Base-by-base conservation (phyloP, 2,888 invertebrate genomes). In the Meghimatium bilineatum region DNA sequence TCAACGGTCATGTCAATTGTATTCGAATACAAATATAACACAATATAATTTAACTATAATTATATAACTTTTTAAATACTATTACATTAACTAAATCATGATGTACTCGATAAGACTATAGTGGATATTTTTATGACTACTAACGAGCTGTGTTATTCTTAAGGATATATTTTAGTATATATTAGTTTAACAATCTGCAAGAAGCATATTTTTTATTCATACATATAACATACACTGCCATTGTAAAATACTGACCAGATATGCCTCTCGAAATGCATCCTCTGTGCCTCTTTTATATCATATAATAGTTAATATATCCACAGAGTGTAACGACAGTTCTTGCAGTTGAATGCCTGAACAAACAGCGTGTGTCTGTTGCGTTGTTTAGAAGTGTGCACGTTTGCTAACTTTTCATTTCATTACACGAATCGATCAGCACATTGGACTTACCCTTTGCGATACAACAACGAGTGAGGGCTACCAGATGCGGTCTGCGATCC, bases 361-460 rank as follows among this genome's bases (percentile, higher is more conserved):
- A 12, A 29, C 17, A 17, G 23, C n/a, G 29, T 29, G 23, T 63
- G 1, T 63, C 14, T n/a, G 63, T 17, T 74, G 49, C 29, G n/a
- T n/a, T 26, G 44, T 49, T n/a, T 29, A 36, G 29, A 12, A 34
- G 49, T 17, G 17, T 74, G 14, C 29, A 17, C 49, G 56, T 17
- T 44, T 44, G 44, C 12, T 8, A 44, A 44, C 44, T 44, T 44
- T n/a, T 5, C 26, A 38, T 23, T 29, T 49, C 20, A 74, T 49
- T 74, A 71, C 49, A 44, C 49, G 49, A 29, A 49, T 49, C 49
- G 49, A 74, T 74, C 56, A 74, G 29, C 49, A 74, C 49, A 49
- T 29, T 49, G 14, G 17, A 74, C 72, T 74, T 49, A 74, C 72
- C 72, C 72, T 44, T 74, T 49, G 72, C 44, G 29, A 74, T 29